Conservation (phyloP, 2,888 invertebrate species). For the Mesoligia furuncula region DNA sequence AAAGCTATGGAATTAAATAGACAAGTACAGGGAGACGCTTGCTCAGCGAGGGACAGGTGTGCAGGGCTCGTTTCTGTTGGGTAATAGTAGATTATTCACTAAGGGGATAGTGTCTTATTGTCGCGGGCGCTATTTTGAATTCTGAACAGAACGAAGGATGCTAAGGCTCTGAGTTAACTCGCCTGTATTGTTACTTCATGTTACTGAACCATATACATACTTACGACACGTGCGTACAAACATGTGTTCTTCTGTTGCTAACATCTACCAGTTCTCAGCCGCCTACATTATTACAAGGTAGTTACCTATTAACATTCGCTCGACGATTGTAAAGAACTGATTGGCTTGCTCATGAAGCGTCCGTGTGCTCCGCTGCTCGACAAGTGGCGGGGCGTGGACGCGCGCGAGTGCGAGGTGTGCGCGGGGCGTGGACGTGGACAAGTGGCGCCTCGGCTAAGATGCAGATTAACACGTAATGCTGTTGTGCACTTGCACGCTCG, state of each 20-base stretch:
- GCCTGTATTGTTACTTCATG: background rate
- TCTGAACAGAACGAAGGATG: too few species aligned
- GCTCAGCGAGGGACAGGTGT: background rate
- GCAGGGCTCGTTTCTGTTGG: background rate
- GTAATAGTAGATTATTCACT: too few species aligned
- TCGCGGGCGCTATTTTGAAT: too few species aligned
- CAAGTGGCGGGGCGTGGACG: background rate
- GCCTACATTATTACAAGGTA: background rate
- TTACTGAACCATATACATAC: background rate
- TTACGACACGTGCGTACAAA: background rate
- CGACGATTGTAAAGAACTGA: background rate
- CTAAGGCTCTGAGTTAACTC: too few species aligned
- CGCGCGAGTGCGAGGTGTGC: background rate
- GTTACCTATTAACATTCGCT: background rate
- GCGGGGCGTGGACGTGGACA: background rate
- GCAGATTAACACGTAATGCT: slow-evolving; percentile 22
- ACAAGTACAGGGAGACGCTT: background rate
- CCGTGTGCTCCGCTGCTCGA: background rate
- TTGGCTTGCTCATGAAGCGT: background rate
- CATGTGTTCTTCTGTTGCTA: background rate
- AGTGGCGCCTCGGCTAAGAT: background rate
- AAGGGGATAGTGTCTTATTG: too few species aligned
- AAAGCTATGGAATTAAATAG: background rate
- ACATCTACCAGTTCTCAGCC: too few species aligned
- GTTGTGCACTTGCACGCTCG: background rate